Evolutionary conservation across 2,888 invertebrate genomes (phyloP).

Genomic region (Nomada fucata): DNA sequence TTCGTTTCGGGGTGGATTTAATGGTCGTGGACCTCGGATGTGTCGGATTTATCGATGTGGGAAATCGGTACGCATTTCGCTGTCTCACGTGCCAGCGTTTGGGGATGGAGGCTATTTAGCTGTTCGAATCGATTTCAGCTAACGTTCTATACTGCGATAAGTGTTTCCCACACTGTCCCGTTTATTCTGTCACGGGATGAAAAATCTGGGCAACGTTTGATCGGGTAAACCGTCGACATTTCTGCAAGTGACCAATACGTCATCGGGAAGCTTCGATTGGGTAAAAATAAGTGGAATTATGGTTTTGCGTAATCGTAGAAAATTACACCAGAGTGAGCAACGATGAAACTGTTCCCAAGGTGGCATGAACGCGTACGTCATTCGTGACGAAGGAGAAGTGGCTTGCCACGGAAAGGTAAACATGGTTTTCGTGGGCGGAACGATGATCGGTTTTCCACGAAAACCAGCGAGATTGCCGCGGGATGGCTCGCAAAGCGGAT

Average conservation of each 20-base stretch:
- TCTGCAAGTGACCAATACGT: too few relatives aligned
- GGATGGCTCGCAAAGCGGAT: conserved; percentile 28
- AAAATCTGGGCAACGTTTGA: too few relatives aligned
- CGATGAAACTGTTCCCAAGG: background rate
- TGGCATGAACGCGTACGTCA: conserved; percentile 33
- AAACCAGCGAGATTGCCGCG: conserved; percentile 27
- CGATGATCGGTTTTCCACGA: conserved; percentile 36
- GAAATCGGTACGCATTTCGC: conserved; percentile 38
- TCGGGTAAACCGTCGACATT: too few relatives aligned
- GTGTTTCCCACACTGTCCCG: background rate
- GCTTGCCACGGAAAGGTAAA: conserved; percentile 3
- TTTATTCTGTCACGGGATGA: too few relatives aligned
- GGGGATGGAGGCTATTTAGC: background rate
- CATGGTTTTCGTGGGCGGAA: conserved; percentile 28
- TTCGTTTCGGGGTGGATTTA: conserved; percentile 25
- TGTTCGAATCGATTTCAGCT: background rate
- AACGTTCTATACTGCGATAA: background rate
- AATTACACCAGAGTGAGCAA: conserved; percentile 4
- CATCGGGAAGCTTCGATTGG: too few relatives aligned
- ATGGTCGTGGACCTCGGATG: conserved; percentile 19
- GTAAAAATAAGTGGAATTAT: background rate
- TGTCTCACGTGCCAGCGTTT: background rate
- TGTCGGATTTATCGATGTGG: conserved; percentile 47
- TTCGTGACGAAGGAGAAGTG: conserved; percentile 19
- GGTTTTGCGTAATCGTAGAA: conserved; percentile 8